Evolutionary conservation across 2,888 invertebrate species (phyloP).

Genomic region (Epirrhoe tristata): DNA sequence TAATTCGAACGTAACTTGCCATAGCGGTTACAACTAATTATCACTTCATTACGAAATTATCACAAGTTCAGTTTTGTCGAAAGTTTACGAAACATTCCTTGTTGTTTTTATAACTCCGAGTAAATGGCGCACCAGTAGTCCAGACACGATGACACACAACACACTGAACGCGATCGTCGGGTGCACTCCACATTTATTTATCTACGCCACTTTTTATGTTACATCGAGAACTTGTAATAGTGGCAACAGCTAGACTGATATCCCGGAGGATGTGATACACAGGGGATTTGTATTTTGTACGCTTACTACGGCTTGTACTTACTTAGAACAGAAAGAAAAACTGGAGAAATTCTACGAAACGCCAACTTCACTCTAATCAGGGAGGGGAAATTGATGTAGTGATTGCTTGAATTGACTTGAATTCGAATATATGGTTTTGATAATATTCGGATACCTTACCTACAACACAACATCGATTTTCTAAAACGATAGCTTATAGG

Average conservation of each 20-base stretch:
- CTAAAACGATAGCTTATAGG: too few relatives aligned
- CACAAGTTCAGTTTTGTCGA: conserved; percentile 58
- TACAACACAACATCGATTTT: too few relatives aligned
- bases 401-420: background rate
- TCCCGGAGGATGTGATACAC: conserved; percentile 51
- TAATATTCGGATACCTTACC: background rate
- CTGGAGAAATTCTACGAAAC: conserved; percentile 69
- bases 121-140: conserved; percentile 78
- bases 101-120: conserved; percentile 65
- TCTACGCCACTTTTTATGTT: conserved; percentile 51
- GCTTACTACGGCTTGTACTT: conserved; percentile 65
- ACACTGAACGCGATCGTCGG: conserved; percentile 61
- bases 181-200: conserved; percentile 61
- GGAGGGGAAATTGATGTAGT: conserved; percentile 9
- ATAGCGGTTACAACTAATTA: conserved; percentile 60
- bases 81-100: conserved; percentile 69
- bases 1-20: conserved; percentile 65
- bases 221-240: conserved; percentile 48
- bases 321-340: conserved; percentile 76
- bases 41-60: conserved; percentile 73
- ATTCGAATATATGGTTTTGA: background rate
- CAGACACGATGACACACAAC: conserved; percentile 78
- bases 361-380: conserved; percentile 71
- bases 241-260: conserved; percentile 48
- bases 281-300: conserved; percentile 58